Percentiles rank a stretch among this genome's conserved stretches.
Conservation (phyloP, 2,797 vertebrate species). For the Oryzias dopingdopingensis region DNA sequence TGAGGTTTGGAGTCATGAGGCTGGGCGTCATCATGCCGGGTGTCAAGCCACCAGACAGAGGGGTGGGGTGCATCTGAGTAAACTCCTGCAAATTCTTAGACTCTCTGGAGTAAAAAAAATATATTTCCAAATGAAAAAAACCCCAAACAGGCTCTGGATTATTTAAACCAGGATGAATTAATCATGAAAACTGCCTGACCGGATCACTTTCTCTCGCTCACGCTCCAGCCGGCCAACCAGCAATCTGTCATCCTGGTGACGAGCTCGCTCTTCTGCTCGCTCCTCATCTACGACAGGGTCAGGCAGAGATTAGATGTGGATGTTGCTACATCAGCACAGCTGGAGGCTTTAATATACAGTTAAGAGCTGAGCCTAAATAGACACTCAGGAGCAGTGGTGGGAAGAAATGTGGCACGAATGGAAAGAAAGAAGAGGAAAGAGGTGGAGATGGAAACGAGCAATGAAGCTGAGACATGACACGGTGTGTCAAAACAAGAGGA, state of each 20-base stretch:
- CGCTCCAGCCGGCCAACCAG: slow-evolving; percentile 86
- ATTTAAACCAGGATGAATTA: neutral
- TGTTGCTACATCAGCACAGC: slow-evolving; percentile 8
- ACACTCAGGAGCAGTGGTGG: neutral
- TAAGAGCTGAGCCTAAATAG: neutral
- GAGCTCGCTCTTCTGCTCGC: slow-evolving; percentile 81
- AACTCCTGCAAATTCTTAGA: slow-evolving; percentile 93
- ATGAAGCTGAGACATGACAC: slow-evolving; percentile 33
- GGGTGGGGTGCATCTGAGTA: slow-evolving; percentile 85
- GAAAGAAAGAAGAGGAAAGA: slow-evolving; percentile 10
- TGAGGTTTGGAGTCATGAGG: slow-evolving; percentile 77
- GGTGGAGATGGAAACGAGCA: slow-evolving; percentile 16
- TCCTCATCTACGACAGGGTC: slow-evolving; percentile 78
- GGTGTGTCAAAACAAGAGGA: slow-evolving; percentile 28
- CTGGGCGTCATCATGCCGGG: slow-evolving; percentile 76
- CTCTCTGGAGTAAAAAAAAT: slow-evolving; percentile 75
- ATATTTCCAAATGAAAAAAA: neutral
- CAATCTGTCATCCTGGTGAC: slow-evolving; percentile 86
- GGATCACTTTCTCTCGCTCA: slow-evolving; percentile 93
- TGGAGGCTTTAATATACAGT: neutral
- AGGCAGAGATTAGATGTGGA: slow-evolving; percentile 9
- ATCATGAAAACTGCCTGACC: slow-evolving; percentile 72
- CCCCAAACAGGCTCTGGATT: neutral
- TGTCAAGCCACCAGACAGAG: slow-evolving; percentile 84
- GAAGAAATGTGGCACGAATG: slow-evolving; percentile 1